A percentile compares a stretch with the other conserved stretches of the same genome.
These are phyloP conservation scores for Pollachius pollachius DNA, from an alignment of 2,113 vertebrate species.

Conservation along the genomic window DNA sequence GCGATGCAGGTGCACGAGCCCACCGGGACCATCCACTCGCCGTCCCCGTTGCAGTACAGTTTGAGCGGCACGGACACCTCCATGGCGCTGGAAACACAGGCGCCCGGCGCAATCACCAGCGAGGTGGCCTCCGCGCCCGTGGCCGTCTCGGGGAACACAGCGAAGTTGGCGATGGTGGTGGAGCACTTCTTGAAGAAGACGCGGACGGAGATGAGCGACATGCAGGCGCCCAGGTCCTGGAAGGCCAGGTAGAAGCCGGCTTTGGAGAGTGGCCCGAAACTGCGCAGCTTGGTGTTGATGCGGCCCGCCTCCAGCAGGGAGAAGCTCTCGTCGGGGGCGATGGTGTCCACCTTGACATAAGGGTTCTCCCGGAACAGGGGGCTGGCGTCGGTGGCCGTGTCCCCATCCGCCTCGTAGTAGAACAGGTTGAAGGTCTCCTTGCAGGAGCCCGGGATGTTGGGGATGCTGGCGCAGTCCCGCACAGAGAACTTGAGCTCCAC, in stretches of 20 bases:
- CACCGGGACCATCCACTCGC: conserved; percentile 98
- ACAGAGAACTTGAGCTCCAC: conserved; percentile 98
- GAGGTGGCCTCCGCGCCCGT: conserved; percentile 95
- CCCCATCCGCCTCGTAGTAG: conserved; percentile 92
- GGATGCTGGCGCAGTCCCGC: conserved; percentile 96
- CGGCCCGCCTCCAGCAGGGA: conserved; percentile 88
- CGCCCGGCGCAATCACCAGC: conserved; percentile 91
- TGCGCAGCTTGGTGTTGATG: conserved; percentile 96
- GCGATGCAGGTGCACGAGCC: conserved; percentile 92
- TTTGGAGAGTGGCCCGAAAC: conserved; percentile 95
- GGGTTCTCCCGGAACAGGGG: conserved; percentile 98
- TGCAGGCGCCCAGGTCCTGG: conserved; percentile 96
- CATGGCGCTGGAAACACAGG: conserved; percentile 88
- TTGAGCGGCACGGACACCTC: conserved; percentile 96
- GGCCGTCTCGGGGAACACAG: conserved; percentile 93
- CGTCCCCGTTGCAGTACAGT: conserved; percentile 95
- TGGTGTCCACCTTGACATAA: conserved; percentile 98
- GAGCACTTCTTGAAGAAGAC: conserved; percentile 98
- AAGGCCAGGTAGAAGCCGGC: conserved; percentile 96
- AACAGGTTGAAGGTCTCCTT: conserved; percentile 99
- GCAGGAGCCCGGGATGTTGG: conserved; percentile 97
- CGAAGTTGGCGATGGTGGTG: conserved; percentile 92
- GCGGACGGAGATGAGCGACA: conserved; percentile 95
- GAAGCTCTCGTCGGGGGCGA: conserved; percentile 96
- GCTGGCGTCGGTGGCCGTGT: conserved; percentile 84